phyloP scores from a whole-genome alignment of 2,888 invertebrate genomes.

The Eupithecia inturbata region DNA sequence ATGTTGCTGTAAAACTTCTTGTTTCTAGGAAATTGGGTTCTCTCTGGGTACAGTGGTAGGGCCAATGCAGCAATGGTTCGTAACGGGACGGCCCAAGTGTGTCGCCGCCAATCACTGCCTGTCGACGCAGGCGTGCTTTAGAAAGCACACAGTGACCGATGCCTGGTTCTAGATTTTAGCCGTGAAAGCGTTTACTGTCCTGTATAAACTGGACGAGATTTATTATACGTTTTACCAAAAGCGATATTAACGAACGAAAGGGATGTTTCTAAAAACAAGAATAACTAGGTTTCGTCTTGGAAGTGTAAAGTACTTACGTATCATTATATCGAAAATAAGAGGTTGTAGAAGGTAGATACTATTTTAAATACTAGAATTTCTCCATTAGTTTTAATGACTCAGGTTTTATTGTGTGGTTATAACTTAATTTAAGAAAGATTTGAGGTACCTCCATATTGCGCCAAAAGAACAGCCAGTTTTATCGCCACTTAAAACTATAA shows the following conservation, averaged over 20 bases:
- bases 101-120: constrained; percentile 71
- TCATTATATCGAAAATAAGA: not conserved
- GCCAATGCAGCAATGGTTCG: constrained; percentile 43
- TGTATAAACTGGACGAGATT: not conserved
- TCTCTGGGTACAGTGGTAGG: constrained; percentile 49
- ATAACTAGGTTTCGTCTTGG: not conserved
- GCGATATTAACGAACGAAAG: not conserved
- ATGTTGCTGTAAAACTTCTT: not conserved
- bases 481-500: constrained; percentile 7
- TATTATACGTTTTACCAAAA: not conserved
- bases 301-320: not conserved
- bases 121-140: constrained; percentile 62
- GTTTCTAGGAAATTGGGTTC: not conserved
- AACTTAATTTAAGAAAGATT: constrained; percentile 7
- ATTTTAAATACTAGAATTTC: not conserved
- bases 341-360: not conserved
- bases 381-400: not conserved
- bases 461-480: constrained; percentile 1
- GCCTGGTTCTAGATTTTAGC: constrained; percentile 48
- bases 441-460: not conserved
- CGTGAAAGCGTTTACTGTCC: constrained; percentile 17
- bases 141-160: constrained; percentile 62
- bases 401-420: not conserved
- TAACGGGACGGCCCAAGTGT: constrained; percentile 72
- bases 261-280: not conserved